phyloP scores from a whole-genome alignment of 2,113 vertebrate genomes.

The Sturnus vulgaris region DNA sequence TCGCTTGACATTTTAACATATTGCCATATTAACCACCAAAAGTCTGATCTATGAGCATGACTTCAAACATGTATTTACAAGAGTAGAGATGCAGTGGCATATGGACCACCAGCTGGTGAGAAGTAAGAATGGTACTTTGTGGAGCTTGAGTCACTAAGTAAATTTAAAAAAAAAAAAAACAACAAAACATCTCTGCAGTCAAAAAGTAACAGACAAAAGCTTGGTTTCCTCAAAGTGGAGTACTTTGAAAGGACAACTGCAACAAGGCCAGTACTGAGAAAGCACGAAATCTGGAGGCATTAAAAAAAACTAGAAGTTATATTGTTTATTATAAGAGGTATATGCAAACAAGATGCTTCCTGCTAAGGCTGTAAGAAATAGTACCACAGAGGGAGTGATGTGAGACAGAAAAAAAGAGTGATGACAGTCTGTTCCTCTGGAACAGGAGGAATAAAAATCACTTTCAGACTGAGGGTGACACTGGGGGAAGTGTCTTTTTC shows the following conservation, averaged over 20 bases:
- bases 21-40: slow-evolving; percentile 50
- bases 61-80: slow-evolving; percentile 50
- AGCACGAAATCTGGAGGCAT: not conserved
- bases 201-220: not conserved
- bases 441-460: not conserved
- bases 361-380: slow-evolving; percentile 3
- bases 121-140: slow-evolving; percentile 29
- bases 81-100: not conserved
- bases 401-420: not conserved
- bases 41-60: slow-evolving; percentile 21
- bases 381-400: not conserved
- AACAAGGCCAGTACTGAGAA: not conserved
- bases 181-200: not conserved
- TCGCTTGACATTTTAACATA: slow-evolving; percentile 49
- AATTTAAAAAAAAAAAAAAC: not conserved
- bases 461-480: not conserved
- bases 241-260: not conserved
- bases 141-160: slow-evolving; percentile 32
- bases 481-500: not conserved
- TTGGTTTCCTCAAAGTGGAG: not conserved
- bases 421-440: not conserved
- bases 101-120: slow-evolving; percentile 53
- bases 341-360: slow-evolving; percentile 17
- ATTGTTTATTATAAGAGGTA: not conserved
- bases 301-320: not conserved